Percentiles rank a stretch among this genome's conserved stretches.
Conservation (phyloP, 2,113 vertebrate species). For the Callorhinus ursinus region DNA sequence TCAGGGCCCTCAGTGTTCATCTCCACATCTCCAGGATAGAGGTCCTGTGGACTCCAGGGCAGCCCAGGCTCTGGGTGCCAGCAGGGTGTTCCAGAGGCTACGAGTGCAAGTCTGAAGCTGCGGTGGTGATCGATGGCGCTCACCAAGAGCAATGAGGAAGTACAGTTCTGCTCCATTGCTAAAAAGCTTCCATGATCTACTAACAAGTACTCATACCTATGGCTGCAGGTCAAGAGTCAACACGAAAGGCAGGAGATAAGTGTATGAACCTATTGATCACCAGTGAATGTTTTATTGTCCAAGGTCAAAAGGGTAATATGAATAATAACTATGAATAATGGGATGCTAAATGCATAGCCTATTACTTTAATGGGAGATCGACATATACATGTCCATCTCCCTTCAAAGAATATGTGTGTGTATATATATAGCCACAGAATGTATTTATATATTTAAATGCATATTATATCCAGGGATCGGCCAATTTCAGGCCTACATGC, state of each 20-base stretch:
- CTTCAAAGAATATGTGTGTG: no score
- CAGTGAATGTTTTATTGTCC: neutral
- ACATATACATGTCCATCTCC: neutral
- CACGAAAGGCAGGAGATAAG: neutral
- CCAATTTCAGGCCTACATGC: neutral
- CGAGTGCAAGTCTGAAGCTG: neutral
- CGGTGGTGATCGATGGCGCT: neutral
- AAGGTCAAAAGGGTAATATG: neutral
- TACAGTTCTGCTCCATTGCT: neutral
- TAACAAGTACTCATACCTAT: neutral
- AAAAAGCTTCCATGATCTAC: neutral
- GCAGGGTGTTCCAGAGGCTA: accelerated
- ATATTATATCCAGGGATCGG: neutral
- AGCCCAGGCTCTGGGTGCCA: neutral
- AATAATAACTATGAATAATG: neutral
- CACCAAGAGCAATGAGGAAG: neutral
- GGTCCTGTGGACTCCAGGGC: neutral
- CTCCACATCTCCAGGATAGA: neutral
- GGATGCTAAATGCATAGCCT: neutral
- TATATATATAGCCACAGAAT: neutral
- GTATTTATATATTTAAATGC: neutral
- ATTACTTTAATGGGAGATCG: neutral
- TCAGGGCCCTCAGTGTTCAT: neutral
- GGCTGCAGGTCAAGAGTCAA: neutral
- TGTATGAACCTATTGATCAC: neutral